phyloP scores from a whole-genome alignment of 2,113 vertebrate genomes.

The Actenoides hombroni region DNA sequence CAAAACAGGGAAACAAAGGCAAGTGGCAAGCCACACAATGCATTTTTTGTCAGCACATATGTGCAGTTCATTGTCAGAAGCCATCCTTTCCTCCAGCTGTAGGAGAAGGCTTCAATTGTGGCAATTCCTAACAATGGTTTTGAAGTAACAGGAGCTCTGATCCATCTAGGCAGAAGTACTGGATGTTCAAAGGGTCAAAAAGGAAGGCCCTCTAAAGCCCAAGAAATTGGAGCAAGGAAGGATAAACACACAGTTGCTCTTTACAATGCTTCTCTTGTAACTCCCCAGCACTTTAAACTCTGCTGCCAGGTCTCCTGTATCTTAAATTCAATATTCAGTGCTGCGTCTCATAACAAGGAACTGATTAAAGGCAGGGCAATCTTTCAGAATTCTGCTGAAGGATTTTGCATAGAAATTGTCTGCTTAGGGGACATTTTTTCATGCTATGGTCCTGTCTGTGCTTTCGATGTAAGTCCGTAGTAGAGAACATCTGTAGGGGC shows the following conservation, averaged over 20 bases:
- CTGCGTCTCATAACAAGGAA: background rate
- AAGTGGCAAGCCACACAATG: conserved; percentile 14
- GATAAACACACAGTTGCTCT: background rate
- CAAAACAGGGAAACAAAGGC: conserved; percentile 63
- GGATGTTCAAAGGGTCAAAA: conserved; percentile 7
- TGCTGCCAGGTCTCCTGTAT: background rate
- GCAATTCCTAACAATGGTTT: background rate
- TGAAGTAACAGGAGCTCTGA: background rate
- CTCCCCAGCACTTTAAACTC: background rate
- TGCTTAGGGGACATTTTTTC: background rate
- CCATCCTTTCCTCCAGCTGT: background rate
- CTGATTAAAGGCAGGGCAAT: background rate
- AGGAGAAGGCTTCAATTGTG: conserved; percentile 35
- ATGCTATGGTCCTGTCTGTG: background rate
- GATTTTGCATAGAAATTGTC: background rate
- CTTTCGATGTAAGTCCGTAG: background rate
- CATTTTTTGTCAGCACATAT: background rate
- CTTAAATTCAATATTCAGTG: background rate
- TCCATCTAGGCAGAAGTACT: background rate
- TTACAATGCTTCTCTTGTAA: background rate
- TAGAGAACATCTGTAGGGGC: background rate
- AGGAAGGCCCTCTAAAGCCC: background rate
- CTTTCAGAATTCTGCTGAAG: background rate
- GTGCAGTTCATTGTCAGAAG: conserved; percentile 54
- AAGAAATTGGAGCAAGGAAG: background rate